Base-by-base conservation (phyloP, 1,140 invertebrate genomes). In the Pogonomyrmex californicus region DNA sequence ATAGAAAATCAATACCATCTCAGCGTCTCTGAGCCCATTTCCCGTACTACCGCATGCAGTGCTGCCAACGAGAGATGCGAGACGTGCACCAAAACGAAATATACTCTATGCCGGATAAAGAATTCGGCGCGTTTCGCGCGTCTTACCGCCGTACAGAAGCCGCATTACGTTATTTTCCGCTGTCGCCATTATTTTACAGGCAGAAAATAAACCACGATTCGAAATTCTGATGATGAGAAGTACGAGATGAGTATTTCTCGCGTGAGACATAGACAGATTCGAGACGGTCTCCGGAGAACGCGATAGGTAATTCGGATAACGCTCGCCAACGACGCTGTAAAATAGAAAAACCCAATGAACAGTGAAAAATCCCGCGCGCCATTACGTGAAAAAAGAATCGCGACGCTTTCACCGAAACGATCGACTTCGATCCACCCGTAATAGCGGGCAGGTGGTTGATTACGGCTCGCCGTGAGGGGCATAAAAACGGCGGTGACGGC, bases 1-100 rank as follows among this genome's bases (percentile, higher is more conserved):
- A 94, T 94, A 94, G 93, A 94, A 94, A 94, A 94, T 94, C 94
- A 94, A 94, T 94, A 94, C 92, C 92, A 91, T 92, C 91, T 92
- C 92, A 93, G 89, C 91, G 90, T 92, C 79, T 91, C 90, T 92
- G 91, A 94, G 88, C 92, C 92, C 91, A 93, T 93, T 94, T 94
- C 92, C 92, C 93, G 91, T 93, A 89, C 91, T 90, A 87, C 91
- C 87, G 91, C 91, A 88, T 93, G 87, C 91, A 93, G 91, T 85
- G 88, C 92, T 93, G 92, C 92, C 92, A 93, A 93, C 91, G 90
- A 63, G 90, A 63, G 86, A 90, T 89, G 91, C 91, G 88, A 88
- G 81, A 91, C 88, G 88, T 92, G 90, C 93, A 81, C 91, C 89
- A 91, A 91, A 87, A 91, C 79, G 87, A 87, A 88, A 85, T 85